Evolutionary conservation across 2,113 vertebrate species (phyloP).

Genomic region (Melanostigma gelatinosum): DNA sequence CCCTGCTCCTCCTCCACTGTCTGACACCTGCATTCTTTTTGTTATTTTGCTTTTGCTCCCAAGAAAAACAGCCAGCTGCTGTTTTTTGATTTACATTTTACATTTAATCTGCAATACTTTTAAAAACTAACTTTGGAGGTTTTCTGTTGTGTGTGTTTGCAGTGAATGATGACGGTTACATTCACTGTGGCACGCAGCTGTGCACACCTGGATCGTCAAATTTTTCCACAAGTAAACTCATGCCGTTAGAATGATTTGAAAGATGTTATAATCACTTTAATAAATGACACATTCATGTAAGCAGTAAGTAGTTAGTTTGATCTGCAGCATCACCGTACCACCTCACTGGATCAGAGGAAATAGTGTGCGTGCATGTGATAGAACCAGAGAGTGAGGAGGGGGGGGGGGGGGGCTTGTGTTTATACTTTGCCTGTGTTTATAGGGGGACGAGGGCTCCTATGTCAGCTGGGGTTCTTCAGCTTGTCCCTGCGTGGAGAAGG

Average conservation of each 20-base stretch:
- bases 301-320: background rate
- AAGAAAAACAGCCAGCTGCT: background rate
- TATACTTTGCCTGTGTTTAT: slow-evolving; percentile 13
- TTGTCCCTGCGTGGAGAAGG: slow-evolving; percentile 93
- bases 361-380: background rate
- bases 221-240: background rate
- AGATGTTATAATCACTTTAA: background rate
- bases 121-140: no score
- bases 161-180: background rate
- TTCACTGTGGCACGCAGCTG: no score
- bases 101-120: no score
- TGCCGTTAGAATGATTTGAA: background rate
- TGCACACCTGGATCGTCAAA: background rate
- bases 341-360: background rate
- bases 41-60: slow-evolving; percentile 20
- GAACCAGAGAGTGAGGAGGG: no score
- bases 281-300: background rate
- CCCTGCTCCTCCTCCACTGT: slow-evolving; percentile 22
- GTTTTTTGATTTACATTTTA: slow-evolving; percentile 5
- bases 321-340: background rate
- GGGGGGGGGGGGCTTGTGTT: background rate
- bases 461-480: slow-evolving; percentile 85
- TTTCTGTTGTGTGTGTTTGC: background rate
- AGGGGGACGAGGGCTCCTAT: slow-evolving; percentile 85
- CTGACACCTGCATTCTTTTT: slow-evolving; percentile 17